A percentile compares a stretch with the other conserved stretches of the same genome.
phyloP scores from a whole-genome alignment of 30 jellyfish, hydroid and myxozoan genomes.

The Rhopilema esculentum region DNA sequence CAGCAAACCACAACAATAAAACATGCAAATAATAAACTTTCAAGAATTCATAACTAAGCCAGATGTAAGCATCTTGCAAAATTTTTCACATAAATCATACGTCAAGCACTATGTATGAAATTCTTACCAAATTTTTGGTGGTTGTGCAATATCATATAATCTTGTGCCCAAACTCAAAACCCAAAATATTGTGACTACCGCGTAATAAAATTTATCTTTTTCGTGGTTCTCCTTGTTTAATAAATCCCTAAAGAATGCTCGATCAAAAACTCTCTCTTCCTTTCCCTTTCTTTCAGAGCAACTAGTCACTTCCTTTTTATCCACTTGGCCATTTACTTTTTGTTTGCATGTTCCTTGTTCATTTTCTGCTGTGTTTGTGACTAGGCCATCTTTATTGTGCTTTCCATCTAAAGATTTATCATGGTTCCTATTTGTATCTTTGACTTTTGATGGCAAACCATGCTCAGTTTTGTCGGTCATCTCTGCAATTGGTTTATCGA shows the following conservation, averaged over 20 bases:
- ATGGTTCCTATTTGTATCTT: background rate
- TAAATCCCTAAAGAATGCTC: background rate
- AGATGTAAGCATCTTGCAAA: background rate
- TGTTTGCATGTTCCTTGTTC: background rate
- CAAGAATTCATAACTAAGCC: background rate
- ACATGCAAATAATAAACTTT: background rate
- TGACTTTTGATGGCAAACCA: background rate
- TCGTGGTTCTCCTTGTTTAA: background rate
- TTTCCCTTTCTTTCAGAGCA: background rate
- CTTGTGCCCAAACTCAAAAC: constrained; percentile 64
- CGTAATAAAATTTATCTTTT: constrained; percentile 15
- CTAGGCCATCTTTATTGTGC: constrained; percentile 10
- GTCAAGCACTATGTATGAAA: background rate
- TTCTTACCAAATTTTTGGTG: constrained; percentile 87
- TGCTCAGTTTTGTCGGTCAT: background rate
- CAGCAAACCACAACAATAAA: background rate
- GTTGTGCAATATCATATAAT: constrained; percentile 71
- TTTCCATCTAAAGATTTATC: background rate
- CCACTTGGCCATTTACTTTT: constrained; percentile 21
- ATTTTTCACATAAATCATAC: background rate
- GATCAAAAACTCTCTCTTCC: background rate
- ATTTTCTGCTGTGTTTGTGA: background rate
- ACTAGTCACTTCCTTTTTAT: background rate
- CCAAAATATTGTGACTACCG: constrained; percentile 47
- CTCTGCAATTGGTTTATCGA: background rate